Base-by-base conservation (phyloP, 2,888 invertebrate species). In the Athripsodes cinereus region DNA sequence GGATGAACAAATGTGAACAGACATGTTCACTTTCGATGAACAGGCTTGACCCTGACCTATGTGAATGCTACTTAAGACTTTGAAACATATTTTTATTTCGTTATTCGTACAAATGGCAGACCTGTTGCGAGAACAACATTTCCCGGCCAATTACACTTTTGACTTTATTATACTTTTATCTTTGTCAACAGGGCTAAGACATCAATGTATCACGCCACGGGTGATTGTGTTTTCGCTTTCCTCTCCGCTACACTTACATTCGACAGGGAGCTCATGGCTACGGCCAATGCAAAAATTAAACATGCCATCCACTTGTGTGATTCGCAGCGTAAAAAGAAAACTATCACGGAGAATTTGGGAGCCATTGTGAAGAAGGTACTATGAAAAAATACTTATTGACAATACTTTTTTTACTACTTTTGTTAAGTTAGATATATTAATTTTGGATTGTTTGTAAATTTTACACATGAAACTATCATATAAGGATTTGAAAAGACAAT, bases 181-280 rank as follows among this genome's bases (percentile, higher is more conserved):
- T 49, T 53, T 56, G 55, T 51, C 69, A 71, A 61, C 68, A 92
- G 91, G 81, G 84, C 90, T 3, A 80, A 85, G 52, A 81, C 81
- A 49, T 95, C 95, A 61, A 85, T 96, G 79, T 97, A 97, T 70
- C 97, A 97, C 74, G 87, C 96, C 1, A 78, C 96, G 57, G 96
- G 96, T 1, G 83, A 87, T 63, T 86, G 91, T 2, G 92, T 94
- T 26, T 93, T 97, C 69, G 80, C 88, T 66, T 96, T 92, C 71
- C 82, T 97, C 35, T 94, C 96, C 70, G 96, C 96, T 0, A 86
- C 95, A 69, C 81, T 98, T 68, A 96, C 96, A 1, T 93, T 95
- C 70, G 96, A 97, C 70, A 87, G 86, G 67, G 76, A 78, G 59
- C 86, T 90, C 66, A 89, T 95, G 60, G 82, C 81, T 62, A 76